These are phyloP conservation scores for Sebastes glaucus DNA, from an alignment of 2,797 vertebrate genomes.

Conservation along the genomic window DNA sequence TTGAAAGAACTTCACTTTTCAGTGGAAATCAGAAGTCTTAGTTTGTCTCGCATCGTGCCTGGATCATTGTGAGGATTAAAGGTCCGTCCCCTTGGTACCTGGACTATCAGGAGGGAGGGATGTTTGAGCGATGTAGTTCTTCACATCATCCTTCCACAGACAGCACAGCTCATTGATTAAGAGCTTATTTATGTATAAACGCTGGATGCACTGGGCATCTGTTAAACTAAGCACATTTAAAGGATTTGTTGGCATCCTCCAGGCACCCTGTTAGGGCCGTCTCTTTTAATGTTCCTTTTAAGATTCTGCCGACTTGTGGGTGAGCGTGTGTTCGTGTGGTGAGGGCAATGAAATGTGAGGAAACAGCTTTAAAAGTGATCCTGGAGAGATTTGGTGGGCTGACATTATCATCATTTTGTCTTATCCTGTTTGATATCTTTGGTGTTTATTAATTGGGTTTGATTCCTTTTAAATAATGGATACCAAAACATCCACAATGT, in stretches of 20 bases:
- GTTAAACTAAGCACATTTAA: slow-evolving; percentile 55
- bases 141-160: background rate
- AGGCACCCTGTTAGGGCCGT: slow-evolving; percentile 25
- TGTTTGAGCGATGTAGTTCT: background rate
- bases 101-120: background rate
- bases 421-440: background rate
- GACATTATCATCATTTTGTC: background rate
- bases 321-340: slow-evolving; percentile 14
- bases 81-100: background rate
- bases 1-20: background rate
- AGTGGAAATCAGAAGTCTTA: background rate
- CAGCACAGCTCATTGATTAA: slow-evolving; percentile 17
- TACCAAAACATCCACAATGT: background rate
- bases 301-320: slow-evolving; percentile 32
- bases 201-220: slow-evolving; percentile 12
- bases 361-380: background rate
- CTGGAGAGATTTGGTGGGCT: background rate
- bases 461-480: background rate
- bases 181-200: slow-evolving; percentile 23
- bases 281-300: slow-evolving; percentile 44
- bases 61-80: background rate
- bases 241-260: slow-evolving; percentile 45
- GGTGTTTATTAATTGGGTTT: background rate
- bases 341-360: background rate
- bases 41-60: background rate